Percentiles rank a stretch among this genome's conserved stretches.
phyloP scores from a whole-genome alignment of 2,113 vertebrate genomes.

The Picathartes gymnocephalus region DNA sequence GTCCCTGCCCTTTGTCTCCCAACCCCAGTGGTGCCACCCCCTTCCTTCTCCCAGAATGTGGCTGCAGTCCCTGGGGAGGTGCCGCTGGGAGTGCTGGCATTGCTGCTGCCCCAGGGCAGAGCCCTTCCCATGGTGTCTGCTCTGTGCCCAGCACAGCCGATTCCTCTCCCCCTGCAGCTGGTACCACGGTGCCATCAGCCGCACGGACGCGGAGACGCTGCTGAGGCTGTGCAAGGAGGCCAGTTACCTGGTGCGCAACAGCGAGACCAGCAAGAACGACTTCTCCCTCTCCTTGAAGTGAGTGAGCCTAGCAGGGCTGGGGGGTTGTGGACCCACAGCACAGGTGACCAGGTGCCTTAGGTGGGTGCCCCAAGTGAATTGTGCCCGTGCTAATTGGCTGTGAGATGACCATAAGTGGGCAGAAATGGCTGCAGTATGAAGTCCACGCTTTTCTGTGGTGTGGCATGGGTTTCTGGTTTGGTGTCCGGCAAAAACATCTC shows the following conservation, averaged over 20 bases:
- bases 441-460: neutral
- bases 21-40: accelerated
- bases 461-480: neutral
- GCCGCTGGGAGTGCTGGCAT: accelerated
- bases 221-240: constrained; percentile 95
- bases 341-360: accelerated
- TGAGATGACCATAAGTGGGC: neutral
- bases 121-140: neutral
- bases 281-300: constrained; percentile 98
- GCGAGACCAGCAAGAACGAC: constrained; percentile 97
- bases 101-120: neutral
- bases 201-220: constrained; percentile 91
- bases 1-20: neutral
- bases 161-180: constrained; percentile 75
- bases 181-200: constrained; percentile 97
- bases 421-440: neutral
- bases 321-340: neutral
- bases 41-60: accelerated
- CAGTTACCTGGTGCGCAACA: constrained; percentile 98
- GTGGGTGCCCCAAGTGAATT: accelerated
- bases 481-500: neutral
- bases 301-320: constrained; percentile 34
- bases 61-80: neutral
- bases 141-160: neutral
- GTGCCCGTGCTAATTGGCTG: accelerated